These are phyloP conservation scores for Morpho achilles DNA, from an alignment of 2,888 invertebrate species.

Conservation along the genomic window DNA sequence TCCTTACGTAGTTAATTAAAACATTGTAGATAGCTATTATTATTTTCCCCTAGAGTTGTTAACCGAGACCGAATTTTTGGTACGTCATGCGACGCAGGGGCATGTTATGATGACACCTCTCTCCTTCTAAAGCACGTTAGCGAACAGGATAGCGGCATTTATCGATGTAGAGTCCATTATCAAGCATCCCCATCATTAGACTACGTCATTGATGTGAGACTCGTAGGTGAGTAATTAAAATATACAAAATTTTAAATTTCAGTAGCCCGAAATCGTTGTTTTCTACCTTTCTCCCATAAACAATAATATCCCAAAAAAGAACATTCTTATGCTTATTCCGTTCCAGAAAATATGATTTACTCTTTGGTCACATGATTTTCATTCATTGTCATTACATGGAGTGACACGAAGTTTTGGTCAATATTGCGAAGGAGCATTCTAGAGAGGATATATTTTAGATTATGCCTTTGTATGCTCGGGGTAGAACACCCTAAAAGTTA, in stretches of 20 bases:
- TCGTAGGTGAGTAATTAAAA: conserved; percentile 49
- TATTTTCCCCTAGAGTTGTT: conserved; percentile 30
- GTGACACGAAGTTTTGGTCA: too few species aligned
- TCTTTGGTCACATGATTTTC: too few species aligned
- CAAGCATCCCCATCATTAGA: conserved; percentile 59
- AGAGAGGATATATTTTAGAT: too few species aligned
- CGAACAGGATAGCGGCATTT: conserved; percentile 48
- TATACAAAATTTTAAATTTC: not conserved
- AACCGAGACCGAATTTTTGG: conserved; percentile 41
- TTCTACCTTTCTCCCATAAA: too few species aligned
- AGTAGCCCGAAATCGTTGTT: too few species aligned
- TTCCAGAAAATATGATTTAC: not conserved
- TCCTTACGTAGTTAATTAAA: too few species aligned
- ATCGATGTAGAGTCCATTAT: conserved; percentile 61
- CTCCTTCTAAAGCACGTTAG: conserved; percentile 46
- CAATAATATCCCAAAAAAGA: not conserved
- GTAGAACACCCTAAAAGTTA: too few species aligned
- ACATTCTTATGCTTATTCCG: not conserved
- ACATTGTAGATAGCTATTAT: not conserved
- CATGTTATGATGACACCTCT: conserved; percentile 56
- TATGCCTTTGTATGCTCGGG: too few species aligned
- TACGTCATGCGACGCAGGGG: conserved; percentile 39
- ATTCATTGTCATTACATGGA: too few species aligned
- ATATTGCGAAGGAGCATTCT: too few species aligned
- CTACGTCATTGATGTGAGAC: conserved; percentile 46